These are phyloP conservation scores for Auanema freiburgensis DNA, from an alignment of 2,888 invertebrate species.

Conservation along the genomic window DNA sequence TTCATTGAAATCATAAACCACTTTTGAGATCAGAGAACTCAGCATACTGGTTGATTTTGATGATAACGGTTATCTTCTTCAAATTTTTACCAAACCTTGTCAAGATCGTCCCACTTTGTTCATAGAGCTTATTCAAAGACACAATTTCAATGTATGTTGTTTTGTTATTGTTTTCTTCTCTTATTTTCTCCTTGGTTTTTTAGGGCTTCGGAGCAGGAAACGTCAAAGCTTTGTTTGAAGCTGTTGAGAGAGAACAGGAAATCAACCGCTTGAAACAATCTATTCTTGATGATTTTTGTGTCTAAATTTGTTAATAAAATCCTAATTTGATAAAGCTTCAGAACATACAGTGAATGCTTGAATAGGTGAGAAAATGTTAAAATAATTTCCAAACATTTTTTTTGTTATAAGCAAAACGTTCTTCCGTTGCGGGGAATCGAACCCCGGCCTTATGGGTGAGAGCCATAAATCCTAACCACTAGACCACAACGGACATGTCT, in stretches of 20 bases:
- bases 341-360: too few species aligned
- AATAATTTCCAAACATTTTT: too few species aligned
- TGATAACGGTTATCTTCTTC: constrained; percentile 58
- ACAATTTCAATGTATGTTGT: constrained; percentile 74
- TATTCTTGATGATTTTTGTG: too few species aligned
- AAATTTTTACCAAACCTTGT: constrained; percentile 77
- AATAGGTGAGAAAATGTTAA: too few species aligned
- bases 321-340: too few species aligned
- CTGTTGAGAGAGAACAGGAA: constrained; percentile 87
- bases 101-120: constrained; percentile 96
- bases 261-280: neutral
- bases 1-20: neutral
- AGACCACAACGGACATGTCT: constrained; percentile 43
- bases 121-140: constrained; percentile 91
- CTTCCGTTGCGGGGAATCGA: constrained; percentile 53
- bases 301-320: too few species aligned
- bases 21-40: constrained; percentile 36
- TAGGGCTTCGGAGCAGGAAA: constrained; percentile 99
- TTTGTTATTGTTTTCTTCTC: neutral
- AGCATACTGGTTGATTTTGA: constrained; percentile 60
- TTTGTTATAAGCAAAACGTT: constrained; percentile 32
- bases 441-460: constrained; percentile 53
- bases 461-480: constrained; percentile 54
- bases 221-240: constrained; percentile 95
- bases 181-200: neutral